Percentiles rank a stretch among this genome's conserved stretches.
Conservation (phyloP, 1,140 invertebrate genomes). For the Drosophila tsacasi region DNA sequence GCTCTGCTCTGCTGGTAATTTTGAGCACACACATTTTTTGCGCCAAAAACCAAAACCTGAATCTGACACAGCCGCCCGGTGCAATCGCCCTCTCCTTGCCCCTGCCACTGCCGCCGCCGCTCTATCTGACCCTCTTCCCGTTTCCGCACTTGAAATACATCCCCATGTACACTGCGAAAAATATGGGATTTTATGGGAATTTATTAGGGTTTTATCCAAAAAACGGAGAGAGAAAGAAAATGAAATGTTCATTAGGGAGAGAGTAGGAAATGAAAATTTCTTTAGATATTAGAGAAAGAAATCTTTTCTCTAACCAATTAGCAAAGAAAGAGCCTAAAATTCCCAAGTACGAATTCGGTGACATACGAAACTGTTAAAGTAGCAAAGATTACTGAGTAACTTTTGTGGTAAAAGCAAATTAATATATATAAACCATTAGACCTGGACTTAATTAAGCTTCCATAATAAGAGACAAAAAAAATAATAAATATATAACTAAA, state of each 20-base stretch:
- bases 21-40: constrained; percentile 73
- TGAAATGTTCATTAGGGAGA: fast-evolving
- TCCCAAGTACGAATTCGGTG: not conserved
- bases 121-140: constrained; percentile 37
- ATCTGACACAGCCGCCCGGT: constrained; percentile 65
- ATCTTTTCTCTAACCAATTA: not conserved
- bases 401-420: too few species aligned
- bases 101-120: not conserved
- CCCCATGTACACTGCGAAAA: constrained; percentile 19
- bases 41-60: constrained; percentile 81
- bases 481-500: not conserved
- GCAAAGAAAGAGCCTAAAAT: not conserved
- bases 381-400: not conserved
- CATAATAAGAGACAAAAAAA: not conserved
- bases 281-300: not conserved
- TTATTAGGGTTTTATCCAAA: not conserved
- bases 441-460: not conserved
- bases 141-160: constrained; percentile 62
- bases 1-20: constrained; percentile 57
- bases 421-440: too few species aligned
- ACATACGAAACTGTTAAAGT: not conserved
- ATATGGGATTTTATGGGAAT: not conserved
- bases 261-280: not conserved
- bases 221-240: not conserved
- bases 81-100: constrained; percentile 12